Conservation (phyloP, 2,797 vertebrate genomes). For the Poeciliopsis turneri region DNA sequence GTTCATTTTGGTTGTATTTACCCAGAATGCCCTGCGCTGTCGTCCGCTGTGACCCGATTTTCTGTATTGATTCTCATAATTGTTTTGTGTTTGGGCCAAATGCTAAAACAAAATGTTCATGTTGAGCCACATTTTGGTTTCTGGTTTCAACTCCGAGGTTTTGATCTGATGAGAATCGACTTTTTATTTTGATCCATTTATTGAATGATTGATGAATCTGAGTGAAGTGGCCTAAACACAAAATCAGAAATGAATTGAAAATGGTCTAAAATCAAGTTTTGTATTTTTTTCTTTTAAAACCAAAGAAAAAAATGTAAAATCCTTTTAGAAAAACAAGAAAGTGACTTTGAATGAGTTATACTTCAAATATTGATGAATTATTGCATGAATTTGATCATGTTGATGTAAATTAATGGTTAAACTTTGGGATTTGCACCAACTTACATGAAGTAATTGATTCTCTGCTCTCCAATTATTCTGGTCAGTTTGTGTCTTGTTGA, state of each 20-base stretch:
- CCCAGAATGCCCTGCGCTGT: not conserved
- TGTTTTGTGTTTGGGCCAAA: no score
- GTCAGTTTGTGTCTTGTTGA: no score
- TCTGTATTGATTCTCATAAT: no score
- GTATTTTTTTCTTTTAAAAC: no score
- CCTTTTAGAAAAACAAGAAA: not conserved
- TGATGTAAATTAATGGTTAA: not conserved
- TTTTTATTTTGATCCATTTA: not conserved
- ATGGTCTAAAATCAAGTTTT: not conserved
- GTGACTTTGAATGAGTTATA: not conserved
- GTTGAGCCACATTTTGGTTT: no score
- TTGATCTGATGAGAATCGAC: not conserved
- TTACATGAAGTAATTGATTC: no score
- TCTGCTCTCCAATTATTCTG: no score
- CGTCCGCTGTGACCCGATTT: no score
- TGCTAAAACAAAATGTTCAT: no score
- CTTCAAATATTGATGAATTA: not conserved
- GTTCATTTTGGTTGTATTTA: not conserved
- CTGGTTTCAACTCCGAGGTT: not conserved
- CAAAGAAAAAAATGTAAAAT: not conserved
- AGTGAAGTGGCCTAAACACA: not conserved
- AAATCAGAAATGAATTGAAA: not conserved
- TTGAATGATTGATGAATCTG: not conserved
- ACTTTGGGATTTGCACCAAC: no score
- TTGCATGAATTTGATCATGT: not conserved